Base-by-base conservation (phyloP, 1,140 invertebrate genomes). In the Caligus rogercresseyi region DNA sequence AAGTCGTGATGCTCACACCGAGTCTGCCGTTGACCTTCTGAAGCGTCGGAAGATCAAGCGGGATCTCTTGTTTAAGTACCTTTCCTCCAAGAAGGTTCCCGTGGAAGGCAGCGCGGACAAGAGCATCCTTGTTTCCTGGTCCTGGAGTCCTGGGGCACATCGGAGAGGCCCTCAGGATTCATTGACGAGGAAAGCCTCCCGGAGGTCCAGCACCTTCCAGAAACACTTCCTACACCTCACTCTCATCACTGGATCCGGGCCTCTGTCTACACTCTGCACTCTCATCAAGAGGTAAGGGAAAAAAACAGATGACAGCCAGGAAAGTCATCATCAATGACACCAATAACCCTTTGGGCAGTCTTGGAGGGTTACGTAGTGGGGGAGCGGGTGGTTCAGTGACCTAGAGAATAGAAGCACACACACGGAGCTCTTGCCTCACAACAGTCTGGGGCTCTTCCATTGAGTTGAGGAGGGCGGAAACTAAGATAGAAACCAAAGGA, bases 161-260 rank as follows among this genome's bases (percentile, higher is more conserved):
- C 14, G 43, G 31, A 4, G 16, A 56, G 18, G 54, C 53, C n/a
- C 21, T n/a, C 16, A 3, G 57, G 24, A 2, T 23, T 58, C 19
- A 18, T 55, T 24, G 52, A 55, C n/a, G 61, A 63, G 2, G 61
- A 63, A 15, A 62, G 19, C 61, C 23, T 53, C n/a, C 52, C 24
- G 4, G 61, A 63, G 16, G 61, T 19, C 61, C 61, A 18, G 61
- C 52, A 14, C 61, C 61, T n/a, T 63, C 61, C 3, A 52, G 61
- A 2, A 63, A 63, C 25, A 53, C 61, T 16, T 63, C 61, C 3
- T 53, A 62, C 52, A 54, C 61, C 1, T 55, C 52, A 1, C 53
- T 63, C 23, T 21, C 16, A 24, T 19, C 16, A 24, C 55, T 57
- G 14, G 55, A 57, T 25, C 31, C 31, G n/a, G 31, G 31, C 31